Evolutionary conservation across 2,113 vertebrate species (phyloP).

Genomic region (Martes martes): DNA sequence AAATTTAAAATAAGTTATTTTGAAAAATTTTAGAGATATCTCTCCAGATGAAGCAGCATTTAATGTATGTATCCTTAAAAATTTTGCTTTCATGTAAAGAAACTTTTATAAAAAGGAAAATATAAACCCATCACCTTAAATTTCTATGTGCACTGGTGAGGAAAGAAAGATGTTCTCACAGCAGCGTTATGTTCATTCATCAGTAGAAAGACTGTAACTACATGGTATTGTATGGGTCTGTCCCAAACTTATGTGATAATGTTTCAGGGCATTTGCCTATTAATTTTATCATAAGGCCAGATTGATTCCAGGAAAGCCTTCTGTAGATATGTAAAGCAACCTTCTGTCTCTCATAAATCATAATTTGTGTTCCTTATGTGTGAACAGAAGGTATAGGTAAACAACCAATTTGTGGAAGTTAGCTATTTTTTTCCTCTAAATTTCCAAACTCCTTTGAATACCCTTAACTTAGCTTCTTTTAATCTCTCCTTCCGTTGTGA

Average conservation of each 20-base stretch:
- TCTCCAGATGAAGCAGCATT: not conserved
- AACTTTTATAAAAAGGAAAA: not conserved
- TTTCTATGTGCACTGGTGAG: not conserved
- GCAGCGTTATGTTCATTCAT: not conserved
- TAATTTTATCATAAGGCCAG: slow-evolving; percentile 45
- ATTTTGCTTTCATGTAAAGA: not conserved
- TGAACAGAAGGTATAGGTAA: slow-evolving; percentile 74
- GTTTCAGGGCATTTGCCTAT: not conserved
- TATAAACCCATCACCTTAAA: not conserved
- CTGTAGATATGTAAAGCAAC: slow-evolving; percentile 67
- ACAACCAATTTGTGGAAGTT: slow-evolving; percentile 65
- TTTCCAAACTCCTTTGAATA: not conserved
- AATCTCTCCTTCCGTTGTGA: not conserved
- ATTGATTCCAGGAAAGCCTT: slow-evolving; percentile 53
- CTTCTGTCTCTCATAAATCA: slow-evolving; percentile 72
- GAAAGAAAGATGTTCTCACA: not conserved
- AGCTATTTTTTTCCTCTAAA: slow-evolving; percentile 37
- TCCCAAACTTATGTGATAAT: not conserved
- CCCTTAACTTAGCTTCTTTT: not conserved
- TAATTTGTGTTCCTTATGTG: slow-evolving; percentile 71
- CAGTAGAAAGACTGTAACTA: not conserved
- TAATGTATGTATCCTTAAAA: not conserved
- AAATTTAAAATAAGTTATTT: not conserved
- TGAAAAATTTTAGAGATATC: not conserved
- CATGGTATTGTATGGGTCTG: not conserved